Base-by-base conservation (phyloP, 1,140 invertebrate genomes). In the Calosoma granatense region DNA sequence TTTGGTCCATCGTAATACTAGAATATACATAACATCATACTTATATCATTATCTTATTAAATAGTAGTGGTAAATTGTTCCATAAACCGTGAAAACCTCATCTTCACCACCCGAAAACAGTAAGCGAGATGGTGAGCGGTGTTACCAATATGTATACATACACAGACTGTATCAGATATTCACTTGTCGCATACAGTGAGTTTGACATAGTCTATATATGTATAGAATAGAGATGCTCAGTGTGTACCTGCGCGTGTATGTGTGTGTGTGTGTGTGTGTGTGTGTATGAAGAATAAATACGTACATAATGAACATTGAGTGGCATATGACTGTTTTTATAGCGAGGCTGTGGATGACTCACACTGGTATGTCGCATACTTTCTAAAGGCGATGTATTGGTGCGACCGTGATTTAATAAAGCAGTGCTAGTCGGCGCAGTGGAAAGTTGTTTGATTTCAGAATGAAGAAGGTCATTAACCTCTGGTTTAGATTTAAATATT, bases 401-500 rank as follows among this genome's bases (percentile, higher is more conserved):
- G 12, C n/a, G 36, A 20, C 39, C 22, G 17, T 57, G 47, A 20
- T 41, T 21, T 15, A 39, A 17, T n/a, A 22, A 14, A 22, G 23
- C 36, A 17, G 57, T 36, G 20, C 47, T 26, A 15, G 30, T 56
- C 52, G 56, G 54, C 6, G 47, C 41, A 12, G 59, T 55, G 3
- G 54, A 20, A 6, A 14, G 26, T 30, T 4, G 14, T 30, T 30
- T 30, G n/a, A 30, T 51, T 47, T 58, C 59, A 1, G 56, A 26
- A 20, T 20, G 12, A 11, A 22, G 19, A 11, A 20, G 11, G 22
- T 11, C 51, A 52, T n/a, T 22, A 55, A 12, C 57, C 56, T 72
- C 73, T 0, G 77, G 76, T 59, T 76, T 72, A 20, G 71, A 76
- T 60, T 78, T 76, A 64, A 82, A 79, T 67, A 96, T 87, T 74